Percentiles rank a stretch among this genome's conserved stretches.
phyloP scores from a whole-genome alignment of 92 coral and sea anemone genomes.

The Palythoa heliodiscus region DNA sequence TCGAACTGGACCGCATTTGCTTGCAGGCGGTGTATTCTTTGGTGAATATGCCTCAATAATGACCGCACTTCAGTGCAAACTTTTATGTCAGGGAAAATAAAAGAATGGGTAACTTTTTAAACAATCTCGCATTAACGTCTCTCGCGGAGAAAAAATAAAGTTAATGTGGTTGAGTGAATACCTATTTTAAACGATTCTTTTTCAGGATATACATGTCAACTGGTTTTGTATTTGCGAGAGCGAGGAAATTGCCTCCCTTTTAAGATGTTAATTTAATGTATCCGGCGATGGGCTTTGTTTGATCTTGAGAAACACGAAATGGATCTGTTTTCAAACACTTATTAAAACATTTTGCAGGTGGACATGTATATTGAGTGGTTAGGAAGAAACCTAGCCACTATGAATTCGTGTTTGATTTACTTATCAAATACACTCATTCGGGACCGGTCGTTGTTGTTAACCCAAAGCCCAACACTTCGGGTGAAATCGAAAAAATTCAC shows the following conservation, averaged over 20 bases:
- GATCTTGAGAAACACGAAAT: conserved; percentile 35
- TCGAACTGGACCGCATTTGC: not conserved
- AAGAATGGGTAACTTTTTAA: not conserved
- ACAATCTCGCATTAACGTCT: conserved; percentile 20
- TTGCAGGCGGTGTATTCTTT: not conserved
- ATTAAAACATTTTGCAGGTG: conserved; percentile 45
- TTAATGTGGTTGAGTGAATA: conserved; percentile 23
- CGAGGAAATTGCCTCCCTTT: conserved; percentile 36
- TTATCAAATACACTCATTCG: conserved; percentile 20
- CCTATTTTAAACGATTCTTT: conserved; percentile 8
- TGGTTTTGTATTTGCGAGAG: not conserved
- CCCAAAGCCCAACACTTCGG: not conserved
- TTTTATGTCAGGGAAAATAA: conserved; percentile 25
- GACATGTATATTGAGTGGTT: conserved; percentile 31
- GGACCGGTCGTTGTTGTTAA: conserved; percentile 6
- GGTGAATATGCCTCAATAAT: not conserved
- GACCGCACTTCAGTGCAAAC: not conserved
- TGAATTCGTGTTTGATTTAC: conserved; percentile 20
- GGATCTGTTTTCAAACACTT: conserved; percentile 47
- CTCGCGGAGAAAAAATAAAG: not conserved
- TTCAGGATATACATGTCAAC: conserved; percentile 39
- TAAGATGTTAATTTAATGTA: conserved; percentile 38
- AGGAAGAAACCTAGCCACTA: not conserved
- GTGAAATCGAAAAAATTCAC: not conserved
- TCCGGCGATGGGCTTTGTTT: conserved; percentile 45